Percentiles rank a stretch among this genome's conserved stretches.
Conservation (phyloP, 2,113 vertebrate genomes). For the Mystacornis crossleyi region DNA sequence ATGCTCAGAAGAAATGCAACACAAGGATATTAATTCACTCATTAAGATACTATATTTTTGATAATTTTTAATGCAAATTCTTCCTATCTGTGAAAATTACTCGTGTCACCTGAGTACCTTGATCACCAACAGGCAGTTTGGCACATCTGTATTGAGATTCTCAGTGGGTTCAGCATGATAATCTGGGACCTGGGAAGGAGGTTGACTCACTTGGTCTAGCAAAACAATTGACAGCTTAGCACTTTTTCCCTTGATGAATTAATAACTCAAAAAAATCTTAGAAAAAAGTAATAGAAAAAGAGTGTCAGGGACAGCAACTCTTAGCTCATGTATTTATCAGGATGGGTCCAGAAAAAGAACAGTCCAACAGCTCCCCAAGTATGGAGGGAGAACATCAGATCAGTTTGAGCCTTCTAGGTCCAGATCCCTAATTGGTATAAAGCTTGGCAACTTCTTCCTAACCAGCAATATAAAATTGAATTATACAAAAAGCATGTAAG, state of each 20-base stretch:
- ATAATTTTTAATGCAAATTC: background rate
- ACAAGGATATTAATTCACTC: background rate
- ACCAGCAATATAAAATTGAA: background rate
- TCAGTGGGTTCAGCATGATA: background rate
- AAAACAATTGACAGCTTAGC: background rate
- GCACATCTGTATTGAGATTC: background rate
- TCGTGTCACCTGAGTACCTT: background rate
- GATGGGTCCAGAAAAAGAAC: background rate
- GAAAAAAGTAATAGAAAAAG: background rate
- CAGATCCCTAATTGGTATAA: background rate
- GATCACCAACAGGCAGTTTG: background rate
- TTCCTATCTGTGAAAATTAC: background rate
- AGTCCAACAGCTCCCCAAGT: background rate
- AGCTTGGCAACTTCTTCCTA: background rate
- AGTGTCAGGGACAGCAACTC: background rate
- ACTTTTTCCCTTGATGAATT: background rate
- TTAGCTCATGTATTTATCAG: background rate
- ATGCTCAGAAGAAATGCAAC: background rate
- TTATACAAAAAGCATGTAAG: background rate
- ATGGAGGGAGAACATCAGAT: background rate
- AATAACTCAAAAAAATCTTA: background rate
- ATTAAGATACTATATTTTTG: background rate
- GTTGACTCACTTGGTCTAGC: background rate
- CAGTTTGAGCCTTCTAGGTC: background rate
- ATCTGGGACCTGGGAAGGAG: background rate